Percentiles rank a stretch among this genome's conserved stretches.
phyloP scores from a whole-genome alignment of 2,888 invertebrate species.

The Ochropacha duplaris region DNA sequence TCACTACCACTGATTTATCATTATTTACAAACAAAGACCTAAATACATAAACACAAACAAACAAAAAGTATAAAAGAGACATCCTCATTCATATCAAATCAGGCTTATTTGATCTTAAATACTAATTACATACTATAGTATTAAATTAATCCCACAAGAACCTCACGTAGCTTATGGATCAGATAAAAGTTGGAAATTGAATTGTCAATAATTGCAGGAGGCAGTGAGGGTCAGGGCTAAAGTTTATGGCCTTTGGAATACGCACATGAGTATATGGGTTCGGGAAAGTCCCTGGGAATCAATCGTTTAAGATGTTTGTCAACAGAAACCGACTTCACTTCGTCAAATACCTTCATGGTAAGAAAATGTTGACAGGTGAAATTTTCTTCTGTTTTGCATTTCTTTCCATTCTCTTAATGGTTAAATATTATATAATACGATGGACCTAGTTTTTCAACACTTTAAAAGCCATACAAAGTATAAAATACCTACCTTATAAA shows the following conservation, averaged over 20 bases:
- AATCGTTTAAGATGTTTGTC: too few relatives aligned
- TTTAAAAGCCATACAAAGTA: too few relatives aligned
- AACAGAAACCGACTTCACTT: too few relatives aligned
- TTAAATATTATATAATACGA: too few relatives aligned
- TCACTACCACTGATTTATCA: too few relatives aligned
- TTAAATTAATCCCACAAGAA: conserved; percentile 26
- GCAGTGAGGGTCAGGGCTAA: conserved; percentile 31
- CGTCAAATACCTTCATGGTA: too few relatives aligned
- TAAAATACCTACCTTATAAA: background rate
- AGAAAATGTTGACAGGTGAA: too few relatives aligned
- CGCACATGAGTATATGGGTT: conserved; percentile 2
- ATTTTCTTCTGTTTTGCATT: too few relatives aligned
- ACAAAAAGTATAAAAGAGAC: background rate
- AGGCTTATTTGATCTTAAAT: background rate
- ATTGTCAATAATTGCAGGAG: conserved; percentile 73
- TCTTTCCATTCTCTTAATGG: too few relatives aligned
- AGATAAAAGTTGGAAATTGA: conserved; percentile 68
- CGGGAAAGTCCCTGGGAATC: conserved; percentile 6
- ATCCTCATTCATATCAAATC: background rate
- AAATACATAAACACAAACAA: background rate
- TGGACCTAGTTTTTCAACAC: background rate
- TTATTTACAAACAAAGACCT: too few relatives aligned
- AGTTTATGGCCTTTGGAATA: conserved; percentile 28
- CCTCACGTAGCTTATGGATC: conserved; percentile 53
- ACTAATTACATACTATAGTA: conserved; percentile 6